Conservation (phyloP, 1,140 invertebrate genomes). For the Gryon sp. region DNA sequence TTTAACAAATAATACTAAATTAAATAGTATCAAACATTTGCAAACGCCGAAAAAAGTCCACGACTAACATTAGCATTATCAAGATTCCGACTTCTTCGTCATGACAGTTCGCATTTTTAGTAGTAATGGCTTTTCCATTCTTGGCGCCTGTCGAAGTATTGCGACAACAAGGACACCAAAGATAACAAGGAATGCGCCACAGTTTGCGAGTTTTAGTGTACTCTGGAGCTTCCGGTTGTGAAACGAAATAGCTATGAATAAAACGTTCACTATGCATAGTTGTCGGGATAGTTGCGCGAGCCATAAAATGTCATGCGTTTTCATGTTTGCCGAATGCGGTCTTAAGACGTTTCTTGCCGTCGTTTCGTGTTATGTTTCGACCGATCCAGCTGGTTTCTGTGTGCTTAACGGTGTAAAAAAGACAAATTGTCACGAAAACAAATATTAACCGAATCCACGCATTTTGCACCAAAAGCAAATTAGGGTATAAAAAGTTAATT, state of each 20-base stretch:
- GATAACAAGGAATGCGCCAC: constrained; percentile 57
- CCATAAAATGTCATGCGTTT: constrained; percentile 55
- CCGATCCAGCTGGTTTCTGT: constrained; percentile 4
- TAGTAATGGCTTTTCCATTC: constrained; percentile 45
- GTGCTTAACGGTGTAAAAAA: constrained; percentile 21
- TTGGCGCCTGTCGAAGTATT: constrained; percentile 46
- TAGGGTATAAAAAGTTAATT: constrained; percentile 30
- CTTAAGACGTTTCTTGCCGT: constrained; percentile 37
- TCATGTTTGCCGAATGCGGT: constrained; percentile 37
- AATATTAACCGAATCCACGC: constrained; percentile 19
- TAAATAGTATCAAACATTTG: no score
- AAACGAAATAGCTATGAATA: constrained; percentile 46
- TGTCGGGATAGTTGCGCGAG: constrained; percentile 44
- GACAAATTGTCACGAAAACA: constrained; percentile 49
- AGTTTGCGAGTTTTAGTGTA: constrained; percentile 52
- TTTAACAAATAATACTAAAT: no score
- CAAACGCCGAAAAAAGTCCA: not conserved
- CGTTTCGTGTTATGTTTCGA: constrained; percentile 33
- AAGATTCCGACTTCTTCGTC: constrained; percentile 1
- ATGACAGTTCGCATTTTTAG: constrained; percentile 25
- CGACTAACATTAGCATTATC: constrained; percentile 21
- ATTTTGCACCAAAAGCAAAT: constrained; percentile 11
- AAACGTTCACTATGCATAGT: constrained; percentile 50
- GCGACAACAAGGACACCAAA: constrained; percentile 52
- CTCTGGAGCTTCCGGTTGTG: constrained; percentile 30